Base-by-base conservation (phyloP, 2,888 invertebrate species). In the Cordilura impudica region DNA sequence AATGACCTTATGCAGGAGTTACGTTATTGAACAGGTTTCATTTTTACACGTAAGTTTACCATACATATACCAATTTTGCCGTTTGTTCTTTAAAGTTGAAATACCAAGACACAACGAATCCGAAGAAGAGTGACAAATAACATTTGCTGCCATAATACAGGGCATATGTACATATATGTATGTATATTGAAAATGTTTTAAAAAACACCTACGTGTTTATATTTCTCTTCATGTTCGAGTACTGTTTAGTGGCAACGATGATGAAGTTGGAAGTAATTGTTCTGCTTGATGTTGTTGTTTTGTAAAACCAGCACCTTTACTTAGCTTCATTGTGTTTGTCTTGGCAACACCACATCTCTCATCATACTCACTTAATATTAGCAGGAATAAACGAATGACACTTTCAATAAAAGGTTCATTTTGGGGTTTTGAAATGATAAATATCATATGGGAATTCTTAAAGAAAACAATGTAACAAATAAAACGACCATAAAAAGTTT, bases 381-480 rank as follows among this genome's bases (percentile, higher is more conserved):
- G 67, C 54, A 26, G 43, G 60, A 45, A 26, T 43, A 39, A n/a
- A 53, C 66, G 53, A 61, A 49, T 61, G 47, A 79, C 79, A 75
- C 79, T 79, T 79, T 75, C 79, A 79, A 79, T 75, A 72, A 78
- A 61, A 74, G 74, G 70, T 71, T 66, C 74, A 71, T 79, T 79
- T 79, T 66, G 69, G 70, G 74, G 70, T 66, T 79, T 71, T 29
- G 49, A 67, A 75, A 79, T 79, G 79, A 79, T 79, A 79, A 79
- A 79, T 79, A 79, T 79, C 79, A 69, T 75, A 71, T 79, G 75
- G 75, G 79, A 79, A 79, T 79, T 75, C 75, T 75, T 67, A 43
- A 75, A 63, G 49, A 49, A 75, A 75, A 56, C 54, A 71, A 75
- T 63, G 63, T 67, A 54, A 67, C 49, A n/a, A 45, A 63, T 1